Conservation (phyloP, 2,888 invertebrate genomes). For the Monoplex corrugatus region DNA sequence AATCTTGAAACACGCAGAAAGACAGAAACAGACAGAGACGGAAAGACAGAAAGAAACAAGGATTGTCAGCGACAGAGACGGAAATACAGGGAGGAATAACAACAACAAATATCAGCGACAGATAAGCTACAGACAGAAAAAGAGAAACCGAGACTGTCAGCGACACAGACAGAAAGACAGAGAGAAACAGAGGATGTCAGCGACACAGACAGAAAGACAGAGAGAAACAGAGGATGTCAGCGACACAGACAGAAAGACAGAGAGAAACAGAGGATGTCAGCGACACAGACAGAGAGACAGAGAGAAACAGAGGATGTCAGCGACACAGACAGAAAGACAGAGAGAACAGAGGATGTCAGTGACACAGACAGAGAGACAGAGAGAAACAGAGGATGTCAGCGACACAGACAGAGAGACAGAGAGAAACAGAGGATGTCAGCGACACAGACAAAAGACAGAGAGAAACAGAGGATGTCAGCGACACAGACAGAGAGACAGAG, state of each 20-base stretch:
- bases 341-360: background rate
- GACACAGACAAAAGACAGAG: background rate
- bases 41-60: background rate
- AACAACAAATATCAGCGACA: background rate
- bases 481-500: background rate
- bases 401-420: slow-evolving; percentile 8
- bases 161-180: background rate
- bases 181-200: too few relatives aligned
- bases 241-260: too few relatives aligned
- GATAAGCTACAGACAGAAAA: background rate
- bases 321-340: too few relatives aligned
- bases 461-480: background rate
- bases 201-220: background rate
- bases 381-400: background rate
- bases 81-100: too few relatives aligned
- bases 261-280: too few relatives aligned
- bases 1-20: background rate
- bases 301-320: too few relatives aligned
- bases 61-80: background rate
- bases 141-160: background rate
- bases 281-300: too few relatives aligned
- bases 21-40: background rate
- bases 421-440: background rate
- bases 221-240: background rate
- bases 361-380: too few relatives aligned